phyloP scores from a whole-genome alignment of 2,797 vertebrate species.

The Harpagifer antarcticus region DNA sequence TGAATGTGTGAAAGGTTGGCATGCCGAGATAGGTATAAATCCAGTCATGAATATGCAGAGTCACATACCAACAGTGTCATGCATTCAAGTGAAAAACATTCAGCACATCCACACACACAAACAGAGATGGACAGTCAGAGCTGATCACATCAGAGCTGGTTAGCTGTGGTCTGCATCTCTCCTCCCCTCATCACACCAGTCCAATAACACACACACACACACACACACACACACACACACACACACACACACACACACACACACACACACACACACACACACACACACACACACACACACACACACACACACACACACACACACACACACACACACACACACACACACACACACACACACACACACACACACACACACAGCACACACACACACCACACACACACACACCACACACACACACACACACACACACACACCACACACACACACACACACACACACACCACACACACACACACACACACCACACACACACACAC shows the following conservation, averaged over 20 bases:
- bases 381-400: too few relatives aligned
- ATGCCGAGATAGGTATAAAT: neutral
- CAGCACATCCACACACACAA: neutral
- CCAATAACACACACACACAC: conserved; percentile 15
- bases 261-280: neutral
- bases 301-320: neutral
- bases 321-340: neutral
- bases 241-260: too few relatives aligned
- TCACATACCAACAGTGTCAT: conserved; percentile 25
- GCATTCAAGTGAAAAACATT: conserved; percentile 1
- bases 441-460: neutral
- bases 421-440: neutral
- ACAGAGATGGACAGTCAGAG: conserved; percentile 17
- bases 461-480: neutral
- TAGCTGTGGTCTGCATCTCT: conserved; percentile 53
- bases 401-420: too few relatives aligned
- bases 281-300: neutral
- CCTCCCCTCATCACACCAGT: conserved; percentile 10
- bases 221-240: neutral
- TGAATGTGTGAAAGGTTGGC: conserved; percentile 10
- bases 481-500: neutral
- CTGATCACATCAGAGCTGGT: conserved; percentile 30
- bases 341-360: too few relatives aligned
- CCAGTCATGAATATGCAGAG: conserved; percentile 33
- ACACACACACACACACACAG: neutral